Conservation (phyloP, 2,113 vertebrate genomes). For the Okapia johnstoni region DNA sequence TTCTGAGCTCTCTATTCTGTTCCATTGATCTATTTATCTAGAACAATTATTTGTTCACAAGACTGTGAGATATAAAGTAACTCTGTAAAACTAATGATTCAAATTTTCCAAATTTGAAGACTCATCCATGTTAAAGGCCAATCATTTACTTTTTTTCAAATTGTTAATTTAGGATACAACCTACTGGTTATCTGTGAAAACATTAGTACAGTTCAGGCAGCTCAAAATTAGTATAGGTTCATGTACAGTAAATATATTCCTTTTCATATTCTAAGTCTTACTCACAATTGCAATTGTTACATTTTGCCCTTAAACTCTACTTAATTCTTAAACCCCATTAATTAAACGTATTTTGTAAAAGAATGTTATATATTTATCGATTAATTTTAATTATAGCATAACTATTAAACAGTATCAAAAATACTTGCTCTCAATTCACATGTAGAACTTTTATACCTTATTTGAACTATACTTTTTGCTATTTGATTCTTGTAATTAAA, state of each 20-base stretch:
- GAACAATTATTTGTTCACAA: not conserved
- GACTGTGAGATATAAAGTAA: not conserved
- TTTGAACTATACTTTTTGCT: not conserved
- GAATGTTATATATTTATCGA: not conserved
- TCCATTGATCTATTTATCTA: not conserved
- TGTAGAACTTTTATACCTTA: not conserved
- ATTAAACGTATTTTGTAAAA: not conserved
- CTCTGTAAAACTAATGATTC: not conserved
- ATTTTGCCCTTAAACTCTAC: slow-evolving; percentile 7
- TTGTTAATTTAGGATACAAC: not conserved
- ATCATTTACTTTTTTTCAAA: not conserved
- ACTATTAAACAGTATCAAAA: slow-evolving; percentile 7
- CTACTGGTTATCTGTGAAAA: not conserved
- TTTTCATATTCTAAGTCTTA: not conserved
- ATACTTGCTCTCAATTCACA: not conserved
- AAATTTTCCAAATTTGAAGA: not conserved
- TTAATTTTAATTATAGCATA: not conserved
- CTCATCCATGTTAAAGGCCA: not conserved
- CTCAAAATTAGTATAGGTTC: not conserved
- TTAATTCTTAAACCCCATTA: slow-evolving; percentile 20
- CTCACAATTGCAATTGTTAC: not conserved
- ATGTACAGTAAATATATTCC: not conserved
- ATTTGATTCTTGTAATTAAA: not conserved
- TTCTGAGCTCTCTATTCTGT: not conserved
- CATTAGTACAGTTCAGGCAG: not conserved